A percentile compares a stretch with the other conserved stretches of the same genome.
phyloP scores from a whole-genome alignment of 2,888 invertebrate genomes.

The Octonoba sinensis region DNA sequence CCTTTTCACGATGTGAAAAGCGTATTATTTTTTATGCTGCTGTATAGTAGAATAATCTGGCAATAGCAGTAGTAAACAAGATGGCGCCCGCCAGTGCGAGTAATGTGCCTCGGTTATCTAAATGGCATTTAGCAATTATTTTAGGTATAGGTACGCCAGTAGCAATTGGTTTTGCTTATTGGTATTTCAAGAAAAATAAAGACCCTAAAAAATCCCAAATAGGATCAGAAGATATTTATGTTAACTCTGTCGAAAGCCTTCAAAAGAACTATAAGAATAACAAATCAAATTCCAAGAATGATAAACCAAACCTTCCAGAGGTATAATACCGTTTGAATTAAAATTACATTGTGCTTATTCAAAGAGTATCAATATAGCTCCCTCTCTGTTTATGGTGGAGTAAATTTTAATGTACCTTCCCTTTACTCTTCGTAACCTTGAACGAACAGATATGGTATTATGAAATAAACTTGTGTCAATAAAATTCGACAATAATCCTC shows the following conservation, averaged over 20 bases:
- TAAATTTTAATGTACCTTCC: too few relatives aligned
- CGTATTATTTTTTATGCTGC: too few relatives aligned
- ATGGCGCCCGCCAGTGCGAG: constrained; percentile 53
- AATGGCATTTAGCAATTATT: constrained; percentile 88
- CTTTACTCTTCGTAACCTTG: too few relatives aligned
- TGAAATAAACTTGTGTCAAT: too few relatives aligned
- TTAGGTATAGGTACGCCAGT: constrained; percentile 79
- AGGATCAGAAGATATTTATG: constrained; percentile 46
- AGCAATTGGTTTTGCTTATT: constrained; percentile 84
- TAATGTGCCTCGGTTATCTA: constrained; percentile 70
- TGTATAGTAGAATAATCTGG: too few relatives aligned
- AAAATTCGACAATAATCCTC: too few relatives aligned
- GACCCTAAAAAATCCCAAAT: constrained; percentile 27
- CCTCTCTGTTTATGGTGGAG: too few relatives aligned
- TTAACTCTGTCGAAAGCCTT: constrained; percentile 14
- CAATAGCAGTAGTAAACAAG: constrained; percentile 45
- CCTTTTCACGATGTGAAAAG: too few relatives aligned
- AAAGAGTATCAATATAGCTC: too few relatives aligned
- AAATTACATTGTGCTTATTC: too few relatives aligned
- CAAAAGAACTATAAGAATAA: constrained; percentile 2
- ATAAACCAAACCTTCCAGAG: constrained; percentile 21
- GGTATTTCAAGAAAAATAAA: constrained; percentile 75
- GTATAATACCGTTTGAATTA: constrained; percentile 6
- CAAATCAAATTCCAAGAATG: constrained; percentile 23
- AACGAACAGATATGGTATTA: too few relatives aligned